Percentiles rank a stretch among this genome's conserved stretches.
These are phyloP conservation scores for Metacarcinus magister DNA, from an alignment of 2,888 invertebrate genomes.

Conservation along the genomic window DNA sequence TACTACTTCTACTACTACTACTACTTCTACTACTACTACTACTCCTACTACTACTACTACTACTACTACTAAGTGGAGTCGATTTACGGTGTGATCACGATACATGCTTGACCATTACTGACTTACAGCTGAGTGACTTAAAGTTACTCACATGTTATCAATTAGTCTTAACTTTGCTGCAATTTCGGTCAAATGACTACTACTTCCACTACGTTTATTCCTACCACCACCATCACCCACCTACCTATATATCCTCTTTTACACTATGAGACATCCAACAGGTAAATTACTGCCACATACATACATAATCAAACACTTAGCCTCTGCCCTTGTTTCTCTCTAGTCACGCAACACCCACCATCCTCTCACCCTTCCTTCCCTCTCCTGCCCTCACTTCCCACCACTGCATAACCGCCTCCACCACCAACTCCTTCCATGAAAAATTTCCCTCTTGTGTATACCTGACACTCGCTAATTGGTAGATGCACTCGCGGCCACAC, in stretches of 20 bases:
- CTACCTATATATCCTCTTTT: too few species aligned
- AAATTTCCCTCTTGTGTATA: background rate
- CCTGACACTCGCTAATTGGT: background rate
- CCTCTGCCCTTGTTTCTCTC: background rate
- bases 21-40: background rate
- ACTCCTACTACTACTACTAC: background rate
- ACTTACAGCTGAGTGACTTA: background rate
- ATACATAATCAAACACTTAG: background rate
- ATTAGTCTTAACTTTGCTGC: background rate
- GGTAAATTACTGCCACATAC: background rate
- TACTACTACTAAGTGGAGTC: background rate
- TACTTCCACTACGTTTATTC: background rate
- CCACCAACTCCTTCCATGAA: background rate
- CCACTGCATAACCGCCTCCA: background rate
- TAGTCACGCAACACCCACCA: background rate
- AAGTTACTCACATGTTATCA: background rate
- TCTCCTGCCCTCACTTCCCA: background rate
- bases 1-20: background rate
- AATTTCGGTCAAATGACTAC: background rate
- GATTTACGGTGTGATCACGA: background rate
- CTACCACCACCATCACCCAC: background rate
- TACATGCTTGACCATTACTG: background rate
- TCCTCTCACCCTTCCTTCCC: background rate
- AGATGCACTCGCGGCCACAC: background rate
- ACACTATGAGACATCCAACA: background rate